Conservation (phyloP, 2,797 vertebrate species). For the Florisuga fusca region DNA sequence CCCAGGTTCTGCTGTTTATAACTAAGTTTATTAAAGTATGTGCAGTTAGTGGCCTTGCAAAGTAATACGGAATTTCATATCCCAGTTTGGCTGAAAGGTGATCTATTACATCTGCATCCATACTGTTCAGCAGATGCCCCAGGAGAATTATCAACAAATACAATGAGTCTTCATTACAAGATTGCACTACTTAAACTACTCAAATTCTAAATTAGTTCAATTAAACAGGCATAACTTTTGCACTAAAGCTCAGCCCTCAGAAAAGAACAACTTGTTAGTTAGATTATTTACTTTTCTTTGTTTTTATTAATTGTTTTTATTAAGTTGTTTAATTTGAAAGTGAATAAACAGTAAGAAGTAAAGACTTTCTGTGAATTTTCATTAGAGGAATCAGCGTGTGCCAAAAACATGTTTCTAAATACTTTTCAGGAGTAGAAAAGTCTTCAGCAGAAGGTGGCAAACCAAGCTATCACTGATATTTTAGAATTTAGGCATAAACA, state of each 20-base stretch:
- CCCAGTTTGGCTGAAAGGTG: not conserved
- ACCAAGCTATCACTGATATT: not conserved
- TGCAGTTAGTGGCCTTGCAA: not conserved
- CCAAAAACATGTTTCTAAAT: constrained; percentile 13
- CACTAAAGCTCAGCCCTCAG: not conserved
- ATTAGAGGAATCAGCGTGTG: not conserved
- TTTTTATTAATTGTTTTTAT: constrained; percentile 28
- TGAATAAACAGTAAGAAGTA: not conserved
- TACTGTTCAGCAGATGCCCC: not conserved
- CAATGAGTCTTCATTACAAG: constrained; percentile 7
- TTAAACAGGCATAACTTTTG: constrained; percentile 14
- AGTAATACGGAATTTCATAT: not conserved
- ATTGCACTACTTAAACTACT: constrained; percentile 17
- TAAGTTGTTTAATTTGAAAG: constrained; percentile 1
- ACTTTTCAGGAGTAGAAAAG: not conserved
- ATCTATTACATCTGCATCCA: not conserved
- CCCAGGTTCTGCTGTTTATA: not conserved
- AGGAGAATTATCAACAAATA: not conserved
- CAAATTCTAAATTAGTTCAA: not conserved
- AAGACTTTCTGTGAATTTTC: constrained; percentile 18
- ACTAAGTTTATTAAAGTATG: not conserved
- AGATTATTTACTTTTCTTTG: constrained; percentile 23
- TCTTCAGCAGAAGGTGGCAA: not conserved
- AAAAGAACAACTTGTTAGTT: constrained; percentile 20
- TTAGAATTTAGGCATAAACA: not conserved